Evolutionary conservation across 2,888 invertebrate genomes (phyloP), one percentile per base, ranked within the genome.

Genomic region (Trichopria drosophilae): DNA sequence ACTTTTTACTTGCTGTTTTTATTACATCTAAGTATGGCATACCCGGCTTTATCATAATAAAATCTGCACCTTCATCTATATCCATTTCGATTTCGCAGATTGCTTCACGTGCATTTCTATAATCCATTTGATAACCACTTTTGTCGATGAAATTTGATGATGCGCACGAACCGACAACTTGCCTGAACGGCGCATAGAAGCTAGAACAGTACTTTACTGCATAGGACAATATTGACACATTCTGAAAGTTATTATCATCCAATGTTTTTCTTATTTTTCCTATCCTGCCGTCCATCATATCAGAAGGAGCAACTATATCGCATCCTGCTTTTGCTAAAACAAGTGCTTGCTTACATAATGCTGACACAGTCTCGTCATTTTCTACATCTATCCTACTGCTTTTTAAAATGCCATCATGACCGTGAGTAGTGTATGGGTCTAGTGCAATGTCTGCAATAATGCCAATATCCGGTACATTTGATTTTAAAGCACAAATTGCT

Each of bases 231-330:
- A 44, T 44, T 44, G 36, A 44, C 36, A 44, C 44, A 36, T 36
- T 36, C 31, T 44, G 44, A 44, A 44, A 44, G 44, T 44, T 44
- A 10, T 44, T 44, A 44, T 44, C 44, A 44, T 44, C 44, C 36
- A 45, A 37, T 45, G 45, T 29, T 29, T 45, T 36, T 37, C 45
- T 45, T 28, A 45, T 45, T 36, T 37, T 45, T 37, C 37, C 37
- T 36, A 45, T 45, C 37, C 45, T 45, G 31, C 45, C 45, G 37
- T 45, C 45, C 45, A 45, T 45, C 45, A 45, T 45, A 45, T 45
- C 45, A 36, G 45, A 45, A 36, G 45, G 45, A 36, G 45, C 45
- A 36, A 45, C 45, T 37, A 45, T 45, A 45, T 45, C 45, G 37
- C 45, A 45, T 36, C 45, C 45, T 36, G 45, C 45, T 10, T 36